phyloP scores from a whole-genome alignment of 2,797 vertebrate genomes.

The Crenichthys baileyi region DNA sequence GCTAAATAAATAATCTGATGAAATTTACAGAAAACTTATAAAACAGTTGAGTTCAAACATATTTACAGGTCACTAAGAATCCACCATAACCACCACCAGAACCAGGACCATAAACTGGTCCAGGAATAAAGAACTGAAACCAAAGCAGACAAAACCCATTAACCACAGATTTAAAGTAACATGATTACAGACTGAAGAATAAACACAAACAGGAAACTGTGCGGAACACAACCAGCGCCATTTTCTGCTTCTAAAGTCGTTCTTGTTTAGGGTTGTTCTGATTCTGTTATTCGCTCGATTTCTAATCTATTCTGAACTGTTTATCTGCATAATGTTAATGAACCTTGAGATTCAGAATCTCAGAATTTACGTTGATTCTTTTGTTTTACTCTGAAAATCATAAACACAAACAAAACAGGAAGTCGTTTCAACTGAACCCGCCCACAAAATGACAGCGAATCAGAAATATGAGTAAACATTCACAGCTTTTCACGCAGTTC shows the following conservation, averaged over 20 bases:
- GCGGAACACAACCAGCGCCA: neutral
- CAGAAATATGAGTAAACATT: constrained; percentile 49
- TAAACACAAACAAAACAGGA: constrained; percentile 27
- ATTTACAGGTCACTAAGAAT: constrained; percentile 73
- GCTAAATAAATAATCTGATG: constrained; percentile 81
- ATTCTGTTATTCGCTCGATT: constrained; percentile 3
- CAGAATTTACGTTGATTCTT: neutral
- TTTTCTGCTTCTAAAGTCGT: neutral
- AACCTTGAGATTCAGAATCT: neutral
- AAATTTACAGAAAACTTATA: constrained; percentile 79
- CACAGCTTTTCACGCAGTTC: constrained; percentile 52
- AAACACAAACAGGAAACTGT: neutral
- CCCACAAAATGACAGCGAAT: constrained; percentile 22
- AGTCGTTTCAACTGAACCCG: constrained; percentile 1
- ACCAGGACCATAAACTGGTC: constrained; percentile 9
- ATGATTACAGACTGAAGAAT: neutral
- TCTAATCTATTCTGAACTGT: neutral
- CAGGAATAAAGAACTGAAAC: neutral
- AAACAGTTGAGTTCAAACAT: constrained; percentile 70
- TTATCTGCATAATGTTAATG: neutral
- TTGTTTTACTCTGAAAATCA: constrained; percentile 22
- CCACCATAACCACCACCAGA: constrained; percentile 6
- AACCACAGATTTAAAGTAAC: neutral
- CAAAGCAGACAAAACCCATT: neutral
- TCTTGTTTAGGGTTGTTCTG: constrained; percentile 4